These are phyloP conservation scores for Vultur gryphus DNA, from an alignment of 2,797 vertebrate genomes.

Conservation along the genomic window DNA sequence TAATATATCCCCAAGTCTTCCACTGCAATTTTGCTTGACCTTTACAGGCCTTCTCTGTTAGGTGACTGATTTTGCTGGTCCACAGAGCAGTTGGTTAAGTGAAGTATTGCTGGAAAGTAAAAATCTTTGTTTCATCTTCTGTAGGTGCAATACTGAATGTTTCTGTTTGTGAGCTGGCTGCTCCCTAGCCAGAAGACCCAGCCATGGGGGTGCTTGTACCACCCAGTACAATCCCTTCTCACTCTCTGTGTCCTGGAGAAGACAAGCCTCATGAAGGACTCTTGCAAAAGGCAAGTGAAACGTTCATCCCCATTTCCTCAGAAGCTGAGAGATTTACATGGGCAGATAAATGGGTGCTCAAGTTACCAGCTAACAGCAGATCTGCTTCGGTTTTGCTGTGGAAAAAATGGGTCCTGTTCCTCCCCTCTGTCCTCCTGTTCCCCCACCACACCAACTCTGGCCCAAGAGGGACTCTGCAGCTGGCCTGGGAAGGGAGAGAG, in stretches of 20 bases:
- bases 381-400: background rate
- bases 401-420: background rate
- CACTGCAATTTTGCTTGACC: background rate
- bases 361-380: background rate
- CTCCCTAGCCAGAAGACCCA: background rate
- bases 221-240: background rate
- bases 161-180: background rate
- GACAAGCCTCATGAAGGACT: background rate
- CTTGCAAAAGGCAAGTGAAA: background rate
- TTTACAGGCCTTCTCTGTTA: background rate
- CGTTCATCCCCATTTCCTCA: fast-evolving
- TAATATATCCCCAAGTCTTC: background rate
- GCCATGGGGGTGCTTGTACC: background rate
- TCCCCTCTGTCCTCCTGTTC: background rate
- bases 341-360: background rate
- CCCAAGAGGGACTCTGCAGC: background rate
- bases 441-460: background rate
- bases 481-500: background rate
- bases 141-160: background rate
- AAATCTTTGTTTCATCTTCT: background rate
- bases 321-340: background rate
- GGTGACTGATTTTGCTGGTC: background rate
- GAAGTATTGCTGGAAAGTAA: background rate
- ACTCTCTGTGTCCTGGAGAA: background rate
- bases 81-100: background rate